Conservation (phyloP, 2,797 vertebrate genomes). For the Falco cherrug region DNA sequence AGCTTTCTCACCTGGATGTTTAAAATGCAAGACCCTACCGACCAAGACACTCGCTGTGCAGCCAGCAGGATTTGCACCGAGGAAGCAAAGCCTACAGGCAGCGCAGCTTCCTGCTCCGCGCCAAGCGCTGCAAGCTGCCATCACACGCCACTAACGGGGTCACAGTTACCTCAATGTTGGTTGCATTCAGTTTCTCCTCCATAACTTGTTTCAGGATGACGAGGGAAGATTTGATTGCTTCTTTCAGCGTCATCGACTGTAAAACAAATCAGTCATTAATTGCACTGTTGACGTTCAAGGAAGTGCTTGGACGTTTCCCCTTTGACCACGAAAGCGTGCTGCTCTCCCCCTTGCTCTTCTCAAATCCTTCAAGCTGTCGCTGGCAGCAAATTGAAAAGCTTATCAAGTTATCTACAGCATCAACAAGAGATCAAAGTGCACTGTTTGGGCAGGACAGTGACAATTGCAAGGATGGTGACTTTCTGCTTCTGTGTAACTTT, state of each 20-base stretch:
- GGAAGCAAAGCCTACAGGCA: background rate
- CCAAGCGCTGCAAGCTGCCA: too few species aligned
- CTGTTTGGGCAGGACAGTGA: background rate
- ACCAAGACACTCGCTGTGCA: accelerated
- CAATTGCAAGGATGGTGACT: background rate
- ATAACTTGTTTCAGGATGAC: constrained; percentile 99
- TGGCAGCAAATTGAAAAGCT: background rate
- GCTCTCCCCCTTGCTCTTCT: background rate
- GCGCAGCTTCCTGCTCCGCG: accelerated
- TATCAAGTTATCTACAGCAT: background rate
- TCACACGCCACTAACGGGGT: background rate
- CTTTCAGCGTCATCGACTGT: constrained; percentile 98
- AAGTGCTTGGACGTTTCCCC: background rate
- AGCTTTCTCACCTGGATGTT: background rate
- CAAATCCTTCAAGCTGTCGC: background rate
- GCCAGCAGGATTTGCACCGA: background rate
- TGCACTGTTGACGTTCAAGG: background rate
- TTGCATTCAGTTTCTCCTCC: constrained; percentile 99
- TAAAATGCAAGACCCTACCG: accelerated
- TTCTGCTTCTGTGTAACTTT: background rate
- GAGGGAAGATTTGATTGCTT: constrained; percentile 97
- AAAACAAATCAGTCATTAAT: background rate
- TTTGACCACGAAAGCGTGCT: accelerated
- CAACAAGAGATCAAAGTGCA: background rate
- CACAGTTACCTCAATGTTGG: constrained; percentile 92